Conservation (phyloP, 2,797 vertebrate species). For the Microcaecilia unicolor region DNA sequence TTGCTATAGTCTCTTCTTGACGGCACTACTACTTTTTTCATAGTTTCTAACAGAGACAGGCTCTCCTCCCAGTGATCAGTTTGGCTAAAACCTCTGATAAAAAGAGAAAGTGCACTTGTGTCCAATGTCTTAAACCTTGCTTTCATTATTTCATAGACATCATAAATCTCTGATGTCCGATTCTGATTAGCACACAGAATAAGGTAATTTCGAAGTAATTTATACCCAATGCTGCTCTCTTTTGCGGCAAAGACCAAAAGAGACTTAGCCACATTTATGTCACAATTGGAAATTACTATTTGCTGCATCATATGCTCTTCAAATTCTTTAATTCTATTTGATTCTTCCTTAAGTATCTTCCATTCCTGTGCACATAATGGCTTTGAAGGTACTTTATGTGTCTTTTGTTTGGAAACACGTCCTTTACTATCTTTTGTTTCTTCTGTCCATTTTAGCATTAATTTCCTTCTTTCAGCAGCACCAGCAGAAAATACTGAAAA, state of each 20-base stretch:
- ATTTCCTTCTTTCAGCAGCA: conserved; percentile 58
- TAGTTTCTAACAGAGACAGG: conserved; percentile 58
- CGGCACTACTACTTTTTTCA: conserved; percentile 64
- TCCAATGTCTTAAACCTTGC: conserved; percentile 69
- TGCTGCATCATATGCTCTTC: conserved; percentile 55
- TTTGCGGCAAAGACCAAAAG: conserved; percentile 68
- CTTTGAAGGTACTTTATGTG: conserved; percentile 49
- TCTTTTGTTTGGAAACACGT: neutral
- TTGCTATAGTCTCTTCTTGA: conserved; percentile 65
- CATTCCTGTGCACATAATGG: conserved; percentile 67
- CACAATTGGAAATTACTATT: conserved; percentile 37
- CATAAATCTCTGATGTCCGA: conserved; percentile 63
- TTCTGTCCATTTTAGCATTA: conserved; percentile 20
- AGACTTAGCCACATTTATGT: conserved; percentile 79
- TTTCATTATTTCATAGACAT: conserved; percentile 80
- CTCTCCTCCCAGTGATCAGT: conserved; percentile 74
- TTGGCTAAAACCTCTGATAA: conserved; percentile 69
- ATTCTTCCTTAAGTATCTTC: conserved; percentile 56
- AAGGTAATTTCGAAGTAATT: conserved; percentile 73
- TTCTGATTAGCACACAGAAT: conserved; percentile 63
- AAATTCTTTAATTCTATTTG: conserved; percentile 39
- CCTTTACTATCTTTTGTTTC: neutral
- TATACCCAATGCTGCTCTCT: conserved; percentile 65
- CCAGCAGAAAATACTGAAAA: conserved; percentile 64
- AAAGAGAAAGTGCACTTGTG: conserved; percentile 61